A percentile compares a stretch with the other conserved stretches of the same genome.
phyloP scores from a whole-genome alignment of 2,113 vertebrate species.

The Ochotona curzoniae region DNA sequence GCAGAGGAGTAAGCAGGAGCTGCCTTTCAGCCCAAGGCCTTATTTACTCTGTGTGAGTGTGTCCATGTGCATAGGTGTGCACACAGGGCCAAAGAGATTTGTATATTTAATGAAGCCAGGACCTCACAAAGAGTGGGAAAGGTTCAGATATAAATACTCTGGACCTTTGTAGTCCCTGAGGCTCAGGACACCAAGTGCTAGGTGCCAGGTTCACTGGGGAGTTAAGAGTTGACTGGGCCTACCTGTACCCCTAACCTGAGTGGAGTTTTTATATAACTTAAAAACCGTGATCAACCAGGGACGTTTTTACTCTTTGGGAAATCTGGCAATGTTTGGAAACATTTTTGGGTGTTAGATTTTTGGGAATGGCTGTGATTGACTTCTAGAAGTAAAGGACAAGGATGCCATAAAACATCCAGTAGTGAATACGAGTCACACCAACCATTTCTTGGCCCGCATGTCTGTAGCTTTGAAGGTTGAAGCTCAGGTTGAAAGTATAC shows the following conservation, averaged over 20 bases:
- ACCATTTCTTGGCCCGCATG: neutral
- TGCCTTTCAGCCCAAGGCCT: neutral
- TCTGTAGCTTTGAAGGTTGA: neutral
- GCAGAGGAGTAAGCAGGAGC: slow-evolving; percentile 32
- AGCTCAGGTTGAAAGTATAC: slow-evolving; percentile 44
- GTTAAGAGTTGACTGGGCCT: neutral
- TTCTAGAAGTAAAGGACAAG: neutral
- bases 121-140: neutral
- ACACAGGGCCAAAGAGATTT: neutral
- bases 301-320: neutral
- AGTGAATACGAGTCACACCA: neutral
- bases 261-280: slow-evolving; percentile 3
- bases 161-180: fast-evolving
- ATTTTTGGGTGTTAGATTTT: neutral
- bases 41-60: neutral
- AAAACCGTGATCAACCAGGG: neutral
- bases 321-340: neutral
- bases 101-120: neutral
- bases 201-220: neutral
- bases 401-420: neutral
- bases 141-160: neutral
- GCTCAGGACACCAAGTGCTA: neutral
- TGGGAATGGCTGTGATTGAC: neutral
- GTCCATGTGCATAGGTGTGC: neutral
- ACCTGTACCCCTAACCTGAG: neutral